Evolutionary conservation across 2,113 vertebrate genomes (phyloP).

Genomic region (Condylura cristata): DNA sequence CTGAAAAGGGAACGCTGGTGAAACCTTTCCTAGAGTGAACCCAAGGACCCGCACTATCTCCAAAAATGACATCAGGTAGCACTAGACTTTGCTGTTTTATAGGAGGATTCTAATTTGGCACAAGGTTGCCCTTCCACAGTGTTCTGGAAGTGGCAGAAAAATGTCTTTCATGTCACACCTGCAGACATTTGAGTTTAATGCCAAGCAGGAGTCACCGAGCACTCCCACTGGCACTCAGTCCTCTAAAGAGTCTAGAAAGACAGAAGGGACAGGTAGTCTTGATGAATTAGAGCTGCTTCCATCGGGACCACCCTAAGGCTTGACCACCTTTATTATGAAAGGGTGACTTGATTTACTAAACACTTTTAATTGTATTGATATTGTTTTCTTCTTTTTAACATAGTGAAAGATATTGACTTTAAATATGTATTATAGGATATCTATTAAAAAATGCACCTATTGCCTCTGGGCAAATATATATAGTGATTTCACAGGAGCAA

Average conservation of each 20-base stretch:
- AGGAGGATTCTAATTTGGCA: not conserved
- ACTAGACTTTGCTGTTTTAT: not conserved
- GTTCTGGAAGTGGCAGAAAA: not conserved
- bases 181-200: not conserved
- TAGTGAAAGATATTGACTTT: constrained; percentile 43
- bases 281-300: not conserved
- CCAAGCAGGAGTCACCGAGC: not conserved
- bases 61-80: no score
- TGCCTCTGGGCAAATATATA: constrained; percentile 61
- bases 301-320: not conserved
- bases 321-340: not conserved
- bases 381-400: constrained; percentile 53
- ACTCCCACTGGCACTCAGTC: not conserved
- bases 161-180: not conserved
- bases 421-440: constrained; percentile 60
- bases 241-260: not conserved
- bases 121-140: not conserved
- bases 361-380: constrained; percentile 62
- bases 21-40: no score
- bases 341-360: constrained; percentile 39
- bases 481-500: not conserved
- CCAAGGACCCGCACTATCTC: no score
- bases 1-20: no score
- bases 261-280: not conserved
- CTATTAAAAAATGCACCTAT: not conserved